Evolutionary conservation across 53 echinoderm and acorn worm genomes (phyloP).

Genomic region (Hippasteria phrygiana): DNA sequence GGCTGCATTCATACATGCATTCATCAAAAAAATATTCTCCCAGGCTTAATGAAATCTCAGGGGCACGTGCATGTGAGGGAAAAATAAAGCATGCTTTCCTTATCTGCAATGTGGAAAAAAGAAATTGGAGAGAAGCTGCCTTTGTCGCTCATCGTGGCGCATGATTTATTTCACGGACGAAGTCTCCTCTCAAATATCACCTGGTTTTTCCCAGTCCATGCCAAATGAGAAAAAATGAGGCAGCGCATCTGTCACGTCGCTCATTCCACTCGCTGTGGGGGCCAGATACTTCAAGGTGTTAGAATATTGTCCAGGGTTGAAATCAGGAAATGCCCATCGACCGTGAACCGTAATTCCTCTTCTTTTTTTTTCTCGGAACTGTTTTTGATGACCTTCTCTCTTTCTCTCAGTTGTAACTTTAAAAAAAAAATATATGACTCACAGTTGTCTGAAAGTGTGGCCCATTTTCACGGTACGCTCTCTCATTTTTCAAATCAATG

Average conservation of each 20-base stretch:
- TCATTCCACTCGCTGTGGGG: not conserved
- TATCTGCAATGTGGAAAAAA: not conserved
- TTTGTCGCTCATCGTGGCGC: not conserved
- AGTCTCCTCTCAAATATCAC: not conserved
- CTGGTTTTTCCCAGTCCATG: not conserved
- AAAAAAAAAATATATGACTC: too few species aligned
- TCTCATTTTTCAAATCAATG: too few species aligned
- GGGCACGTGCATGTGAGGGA: not conserved
- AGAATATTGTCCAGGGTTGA: not conserved
- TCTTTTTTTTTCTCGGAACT: not conserved
- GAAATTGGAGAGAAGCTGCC: not conserved
- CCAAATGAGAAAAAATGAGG: not conserved
- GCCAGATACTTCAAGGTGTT: constrained; percentile 6
- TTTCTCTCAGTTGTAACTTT: too few species aligned
- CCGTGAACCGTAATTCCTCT: not conserved
- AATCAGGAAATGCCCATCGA: not conserved
- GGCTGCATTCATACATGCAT: too few species aligned
- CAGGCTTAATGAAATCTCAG: not conserved
- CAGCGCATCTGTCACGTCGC: constrained; percentile 1
- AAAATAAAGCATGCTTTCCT: not conserved
- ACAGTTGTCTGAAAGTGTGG: too few species aligned
- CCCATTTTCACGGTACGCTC: too few species aligned
- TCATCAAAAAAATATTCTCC: not conserved
- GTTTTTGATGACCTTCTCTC: too few species aligned
- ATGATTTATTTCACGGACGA: constrained; percentile 10